A percentile compares a stretch with the other conserved stretches of the same genome.
Conservation (phyloP, 2,113 vertebrate species). For the Dunckerocampus dactyliophorus region DNA sequence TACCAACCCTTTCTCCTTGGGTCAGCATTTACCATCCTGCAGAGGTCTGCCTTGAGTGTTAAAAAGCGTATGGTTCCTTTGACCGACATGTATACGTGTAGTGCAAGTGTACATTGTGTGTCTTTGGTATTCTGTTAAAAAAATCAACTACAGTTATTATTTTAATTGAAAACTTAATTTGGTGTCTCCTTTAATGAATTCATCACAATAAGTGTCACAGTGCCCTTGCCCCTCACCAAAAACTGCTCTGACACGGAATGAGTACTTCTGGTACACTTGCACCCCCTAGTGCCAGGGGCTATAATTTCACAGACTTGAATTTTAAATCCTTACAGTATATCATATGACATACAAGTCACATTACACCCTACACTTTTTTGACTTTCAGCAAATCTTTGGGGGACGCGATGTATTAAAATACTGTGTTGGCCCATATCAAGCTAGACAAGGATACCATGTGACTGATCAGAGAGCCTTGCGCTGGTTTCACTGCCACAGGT, state of each 20-base stretch:
- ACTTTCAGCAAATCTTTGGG: background rate
- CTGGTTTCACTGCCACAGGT: constrained; percentile 53
- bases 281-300: constrained; percentile 70
- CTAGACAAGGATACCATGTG: constrained; percentile 27
- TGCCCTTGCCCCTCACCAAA: background rate
- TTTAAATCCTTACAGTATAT: background rate
- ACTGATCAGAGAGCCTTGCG: constrained; percentile 36
- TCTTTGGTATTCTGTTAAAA: background rate
- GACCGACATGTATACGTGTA: constrained; percentile 1
- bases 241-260: background rate
- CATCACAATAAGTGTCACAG: constrained; percentile 18
- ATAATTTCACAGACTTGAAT: constrained; percentile 32
- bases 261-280: constrained; percentile 66
- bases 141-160: constrained; percentile 19
- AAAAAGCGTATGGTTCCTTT: constrained; percentile 9
- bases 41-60: constrained; percentile 17
- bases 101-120: background rate
- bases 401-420: constrained; percentile 11
- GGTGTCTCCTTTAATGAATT: constrained; percentile 19
- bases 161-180: constrained; percentile 11
- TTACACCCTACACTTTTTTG: background rate
- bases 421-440: constrained; percentile 14
- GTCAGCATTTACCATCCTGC: constrained; percentile 56
- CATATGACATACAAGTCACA: background rate
- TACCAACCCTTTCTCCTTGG: constrained; percentile 48